Base-by-base conservation (phyloP, 2,888 invertebrate genomes). In the Cataglyphis livida region DNA sequence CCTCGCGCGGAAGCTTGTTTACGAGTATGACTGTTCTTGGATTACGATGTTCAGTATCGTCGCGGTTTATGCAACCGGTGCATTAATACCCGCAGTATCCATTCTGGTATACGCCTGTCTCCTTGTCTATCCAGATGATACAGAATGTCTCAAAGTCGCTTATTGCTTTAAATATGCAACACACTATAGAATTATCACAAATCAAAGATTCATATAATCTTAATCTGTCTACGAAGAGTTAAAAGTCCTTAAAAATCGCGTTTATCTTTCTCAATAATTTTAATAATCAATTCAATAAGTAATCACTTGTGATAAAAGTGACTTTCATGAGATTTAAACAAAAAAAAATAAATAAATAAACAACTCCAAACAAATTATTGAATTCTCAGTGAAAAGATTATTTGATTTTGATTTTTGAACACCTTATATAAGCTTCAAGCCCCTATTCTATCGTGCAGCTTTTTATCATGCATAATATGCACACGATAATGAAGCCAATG, bases 1-100 rank as follows among this genome's bases (percentile, higher is more conserved):
- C 35, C 76, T 73, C 85, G 57, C 71, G 78, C 75, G 51, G 76
- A 12, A 74, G 48, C 81, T 84, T 86, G 86, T 89, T 88, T 88
- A 89, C 83, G 88, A 84, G 83, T 81, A 35, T 71, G 82, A 65
- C 75, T 71, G 82, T 83, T 86, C 78, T 61, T 70, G 86, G 81
- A 84, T 89, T 84, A 85, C 84, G 28, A 18, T 73, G 82, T 71
- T 65, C 54, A 51, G 71, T 85, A 84, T 89, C 79, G 70, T 41
- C 62, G 44, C 57, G 54, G 75, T 83, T 88, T 85, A 83, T 82
- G 74, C 70, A 65, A 25, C 12, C 21, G 32, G 44, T 76, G 78
- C 65, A 65, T 81, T 76, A 81, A 76, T 65, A 25, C 61, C 48
- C 48, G 32, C 41, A 28, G 21, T 25, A 57, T 41, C 54, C 54